Conservation (phyloP, 2,888 invertebrate genomes). For the Dorcus hopei region DNA sequence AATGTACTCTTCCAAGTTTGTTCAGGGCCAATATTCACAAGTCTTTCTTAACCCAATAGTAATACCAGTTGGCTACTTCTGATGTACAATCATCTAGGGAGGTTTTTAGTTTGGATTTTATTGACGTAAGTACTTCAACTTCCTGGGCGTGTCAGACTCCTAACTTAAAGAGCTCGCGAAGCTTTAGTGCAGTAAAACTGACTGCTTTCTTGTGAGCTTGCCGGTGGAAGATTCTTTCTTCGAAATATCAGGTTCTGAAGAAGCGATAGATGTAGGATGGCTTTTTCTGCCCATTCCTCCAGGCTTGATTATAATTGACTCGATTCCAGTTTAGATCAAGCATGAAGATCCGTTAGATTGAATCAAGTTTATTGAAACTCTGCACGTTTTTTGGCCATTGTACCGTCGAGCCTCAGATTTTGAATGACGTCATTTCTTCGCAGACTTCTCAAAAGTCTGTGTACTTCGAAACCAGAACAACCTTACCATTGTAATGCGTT, state of each 20-base stretch:
- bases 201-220: slow-evolving; percentile 99
- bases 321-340: slow-evolving; percentile 99
- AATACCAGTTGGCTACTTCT: slow-evolving; percentile 93
- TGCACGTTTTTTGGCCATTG: slow-evolving; percentile 97
- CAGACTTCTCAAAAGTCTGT: slow-evolving; percentile 96
- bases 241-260: slow-evolving; percentile 81
- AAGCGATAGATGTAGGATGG: slow-evolving; percentile 92
- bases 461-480: slow-evolving; percentile 97
- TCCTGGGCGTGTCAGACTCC: slow-evolving; percentile 84
- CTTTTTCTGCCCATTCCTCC: slow-evolving; percentile 99
- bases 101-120: slow-evolving; percentile 80
- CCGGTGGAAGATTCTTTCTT: slow-evolving; percentile 96
- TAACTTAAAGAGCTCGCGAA: slow-evolving; percentile 87
- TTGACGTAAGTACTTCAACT: slow-evolving; percentile 77
- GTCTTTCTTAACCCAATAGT: slow-evolving; percentile 80
- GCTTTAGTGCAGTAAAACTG: slow-evolving; percentile 90
- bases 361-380: slow-evolving; percentile 85
- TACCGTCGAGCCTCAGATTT: slow-evolving; percentile 90
- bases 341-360: slow-evolving; percentile 92
- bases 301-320: slow-evolving; percentile 99
- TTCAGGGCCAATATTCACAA: slow-evolving; percentile 80
- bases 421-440: slow-evolving; percentile 72
- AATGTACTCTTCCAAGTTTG: slow-evolving; percentile 77
- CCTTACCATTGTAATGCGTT: slow-evolving; percentile 89
- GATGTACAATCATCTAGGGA: slow-evolving; percentile 87